These are phyloP conservation scores for Phymorhynchus buccinoides DNA, from an alignment of 1,140 invertebrate genomes.

Conservation along the genomic window DNA sequence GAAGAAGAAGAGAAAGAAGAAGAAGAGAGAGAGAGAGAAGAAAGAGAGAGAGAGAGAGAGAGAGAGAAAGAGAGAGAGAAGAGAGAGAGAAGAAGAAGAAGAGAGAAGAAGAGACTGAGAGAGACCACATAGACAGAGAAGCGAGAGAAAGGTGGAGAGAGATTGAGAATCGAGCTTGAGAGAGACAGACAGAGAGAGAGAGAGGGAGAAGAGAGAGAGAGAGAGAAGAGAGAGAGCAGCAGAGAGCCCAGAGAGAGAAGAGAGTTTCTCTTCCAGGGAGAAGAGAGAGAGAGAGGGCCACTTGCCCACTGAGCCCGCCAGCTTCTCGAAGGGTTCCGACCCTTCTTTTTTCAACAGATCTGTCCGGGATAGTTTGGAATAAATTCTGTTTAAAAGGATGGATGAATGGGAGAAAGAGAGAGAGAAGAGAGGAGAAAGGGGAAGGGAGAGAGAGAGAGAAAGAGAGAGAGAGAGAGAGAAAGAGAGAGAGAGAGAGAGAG, in stretches of 20 bases:
- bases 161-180: slow-evolving; percentile 91
- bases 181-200: slow-evolving; percentile 81
- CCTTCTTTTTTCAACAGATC: slow-evolving; percentile 40
- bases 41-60: too few relatives aligned
- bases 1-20: too few relatives aligned
- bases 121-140: slow-evolving; percentile 82
- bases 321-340: slow-evolving; percentile 63
- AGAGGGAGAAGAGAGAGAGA: slow-evolving; percentile 77
- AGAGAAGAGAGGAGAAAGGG: background rate
- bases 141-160: slow-evolving; percentile 78
- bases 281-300: slow-evolving; percentile 82
- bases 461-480: too few relatives aligned
- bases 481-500: too few relatives aligned
- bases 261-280: slow-evolving; percentile 83
- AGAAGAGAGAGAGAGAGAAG: too few relatives aligned
- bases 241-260: slow-evolving; percentile 77
- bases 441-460: background rate
- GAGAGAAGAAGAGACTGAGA: too few relatives aligned
- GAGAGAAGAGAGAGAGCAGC: slow-evolving; percentile 54
- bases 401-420: too few relatives aligned
- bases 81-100: too few relatives aligned
- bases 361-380: slow-evolving; percentile 3
- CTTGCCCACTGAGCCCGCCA: slow-evolving; percentile 84
- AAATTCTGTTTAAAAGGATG: too few relatives aligned
- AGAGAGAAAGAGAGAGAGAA: too few relatives aligned